Evolutionary conservation across 1,140 invertebrate genomes (phyloP).

Genomic region (Laupala kohalensis): DNA sequence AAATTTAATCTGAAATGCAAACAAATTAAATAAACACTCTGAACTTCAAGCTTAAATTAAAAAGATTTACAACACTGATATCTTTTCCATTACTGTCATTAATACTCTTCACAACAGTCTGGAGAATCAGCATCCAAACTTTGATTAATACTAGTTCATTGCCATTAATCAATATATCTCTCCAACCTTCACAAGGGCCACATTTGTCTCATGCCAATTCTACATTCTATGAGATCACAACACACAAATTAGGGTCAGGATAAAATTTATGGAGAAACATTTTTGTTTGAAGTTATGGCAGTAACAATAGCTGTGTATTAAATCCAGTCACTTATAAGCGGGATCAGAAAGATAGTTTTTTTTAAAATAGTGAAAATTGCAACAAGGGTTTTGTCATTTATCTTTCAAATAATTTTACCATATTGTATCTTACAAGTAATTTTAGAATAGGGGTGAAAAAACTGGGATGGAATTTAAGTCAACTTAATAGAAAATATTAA

Average conservation of each 20-base stretch:
- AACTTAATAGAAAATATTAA: too few relatives aligned
- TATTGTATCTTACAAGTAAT: too few relatives aligned
- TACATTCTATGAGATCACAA: conserved; percentile 4
- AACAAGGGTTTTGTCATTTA: too few relatives aligned
- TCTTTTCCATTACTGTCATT: not conserved
- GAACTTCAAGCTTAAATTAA: not conserved
- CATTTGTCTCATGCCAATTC: not conserved
- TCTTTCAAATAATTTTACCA: too few relatives aligned
- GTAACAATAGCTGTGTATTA: not conserved
- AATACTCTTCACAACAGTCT: not conserved
- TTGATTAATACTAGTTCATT: not conserved
- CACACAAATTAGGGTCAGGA: not conserved
- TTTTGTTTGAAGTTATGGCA: conserved; percentile 1
- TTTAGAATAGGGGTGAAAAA: too few relatives aligned
- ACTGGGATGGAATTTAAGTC: too few relatives aligned
- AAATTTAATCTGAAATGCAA: not conserved
- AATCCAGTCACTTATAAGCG: too few relatives aligned
- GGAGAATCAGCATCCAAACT: not conserved
- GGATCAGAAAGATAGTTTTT: too few relatives aligned
- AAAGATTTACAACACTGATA: not conserved
- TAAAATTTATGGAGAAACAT: not conserved
- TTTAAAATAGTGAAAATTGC: too few relatives aligned
- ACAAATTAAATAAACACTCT: not conserved
- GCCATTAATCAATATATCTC: not conserved
- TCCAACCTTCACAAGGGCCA: not conserved